Evolutionary conservation across 1,140 invertebrate species (phyloP).

Genomic region (Ooceraea biroi): DNA sequence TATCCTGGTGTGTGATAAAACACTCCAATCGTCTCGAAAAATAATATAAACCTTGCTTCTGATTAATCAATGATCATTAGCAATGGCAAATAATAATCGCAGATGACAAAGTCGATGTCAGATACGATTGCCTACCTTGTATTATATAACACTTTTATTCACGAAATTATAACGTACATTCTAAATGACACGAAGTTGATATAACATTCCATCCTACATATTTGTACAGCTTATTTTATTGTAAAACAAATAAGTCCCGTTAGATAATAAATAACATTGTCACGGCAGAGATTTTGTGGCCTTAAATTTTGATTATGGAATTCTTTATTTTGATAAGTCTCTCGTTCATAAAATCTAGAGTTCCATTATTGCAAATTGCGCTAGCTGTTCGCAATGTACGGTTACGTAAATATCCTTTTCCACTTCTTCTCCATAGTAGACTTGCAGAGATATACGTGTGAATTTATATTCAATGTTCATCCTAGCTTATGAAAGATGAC

Average conservation of each 20-base stretch:
- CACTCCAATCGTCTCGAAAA: conserved; percentile 57
- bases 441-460: conserved; percentile 14
- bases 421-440: conserved; percentile 43
- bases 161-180: conserved; percentile 66
- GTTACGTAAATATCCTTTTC: conserved; percentile 33
- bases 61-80: background rate
- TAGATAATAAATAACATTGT: conserved; percentile 75
- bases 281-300: conserved; percentile 73
- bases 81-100: conserved; percentile 31
- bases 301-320: conserved; percentile 71
- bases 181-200: conserved; percentile 65
- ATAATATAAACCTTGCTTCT: conserved; percentile 45
- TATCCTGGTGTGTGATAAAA: conserved; percentile 31
- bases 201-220: conserved; percentile 74
- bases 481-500: conserved; percentile 21
- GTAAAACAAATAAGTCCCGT: conserved; percentile 74
- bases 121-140: conserved; percentile 69
- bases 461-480: conserved; percentile 30
- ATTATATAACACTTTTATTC: conserved; percentile 66
- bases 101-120: conserved; percentile 34
- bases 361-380: conserved; percentile 42
- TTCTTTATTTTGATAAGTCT: conserved; percentile 61
- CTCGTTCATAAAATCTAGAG: conserved; percentile 52
- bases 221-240: conserved; percentile 78
- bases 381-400: conserved; percentile 24